phyloP scores from a whole-genome alignment of 2,113 vertebrate genomes.

The Micronycteris hirsuta region DNA sequence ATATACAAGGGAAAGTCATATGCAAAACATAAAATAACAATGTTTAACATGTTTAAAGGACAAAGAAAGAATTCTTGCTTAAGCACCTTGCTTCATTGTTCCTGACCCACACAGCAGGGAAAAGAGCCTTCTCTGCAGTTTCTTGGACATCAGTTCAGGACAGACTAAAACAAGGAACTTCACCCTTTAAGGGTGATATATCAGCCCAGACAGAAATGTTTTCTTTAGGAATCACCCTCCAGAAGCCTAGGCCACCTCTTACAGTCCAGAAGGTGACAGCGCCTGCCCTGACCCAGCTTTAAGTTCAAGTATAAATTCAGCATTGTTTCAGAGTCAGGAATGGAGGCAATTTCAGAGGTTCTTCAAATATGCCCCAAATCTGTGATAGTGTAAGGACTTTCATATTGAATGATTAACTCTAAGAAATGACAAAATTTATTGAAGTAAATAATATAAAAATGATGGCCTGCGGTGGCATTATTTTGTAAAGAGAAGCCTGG shows the following conservation, averaged over 20 bases:
- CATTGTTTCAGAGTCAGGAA: neutral
- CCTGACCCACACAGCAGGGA: neutral
- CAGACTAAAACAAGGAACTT: neutral
- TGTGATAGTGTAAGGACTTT: neutral
- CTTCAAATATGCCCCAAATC: neutral
- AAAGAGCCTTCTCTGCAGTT: neutral
- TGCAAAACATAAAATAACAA: neutral
- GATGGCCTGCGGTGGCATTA: neutral
- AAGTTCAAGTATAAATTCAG: neutral
- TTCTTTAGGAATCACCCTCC: neutral
- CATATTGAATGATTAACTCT: neutral
- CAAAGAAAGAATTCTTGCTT: neutral
- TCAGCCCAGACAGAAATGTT: neutral
- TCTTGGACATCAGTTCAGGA: neutral
- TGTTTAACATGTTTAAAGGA: neutral
- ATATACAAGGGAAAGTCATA: neutral
- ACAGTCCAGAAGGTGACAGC: neutral
- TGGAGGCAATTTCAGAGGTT: neutral
- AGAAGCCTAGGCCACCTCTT: neutral
- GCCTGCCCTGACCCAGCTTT: neutral
- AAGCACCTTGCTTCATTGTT: neutral
- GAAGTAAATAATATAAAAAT: neutral
- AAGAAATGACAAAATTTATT: neutral
- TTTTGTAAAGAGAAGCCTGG: neutral
- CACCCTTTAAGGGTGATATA: neutral